Conservation (phyloP, 2,113 vertebrate genomes). For the Pipa parva region DNA sequence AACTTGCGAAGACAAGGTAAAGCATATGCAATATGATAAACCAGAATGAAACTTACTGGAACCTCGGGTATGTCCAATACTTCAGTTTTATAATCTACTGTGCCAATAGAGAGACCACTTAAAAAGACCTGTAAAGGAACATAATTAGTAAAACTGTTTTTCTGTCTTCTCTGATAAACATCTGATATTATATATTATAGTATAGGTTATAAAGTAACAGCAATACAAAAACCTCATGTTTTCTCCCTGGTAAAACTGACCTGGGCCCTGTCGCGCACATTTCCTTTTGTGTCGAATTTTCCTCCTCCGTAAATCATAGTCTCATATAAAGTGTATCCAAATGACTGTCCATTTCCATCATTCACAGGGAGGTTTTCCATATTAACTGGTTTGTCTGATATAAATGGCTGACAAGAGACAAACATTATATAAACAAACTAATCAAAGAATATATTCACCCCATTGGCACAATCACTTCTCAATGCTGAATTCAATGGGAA, state of each 20-base stretch:
- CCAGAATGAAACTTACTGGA: slow-evolving; percentile 81
- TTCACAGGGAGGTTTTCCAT: slow-evolving; percentile 90
- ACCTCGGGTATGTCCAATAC: slow-evolving; percentile 73
- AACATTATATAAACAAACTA: neutral
- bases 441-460: too few species aligned
- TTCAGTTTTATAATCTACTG: slow-evolving; percentile 69
- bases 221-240: too few species aligned
- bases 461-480: too few species aligned
- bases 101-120: slow-evolving; percentile 77
- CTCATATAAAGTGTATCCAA: slow-evolving; percentile 89
- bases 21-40: too few species aligned
- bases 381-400: slow-evolving; percentile 69
- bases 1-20: too few species aligned
- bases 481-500: too few species aligned
- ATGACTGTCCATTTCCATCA: slow-evolving; percentile 75
- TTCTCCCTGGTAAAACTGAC: slow-evolving; percentile 66
- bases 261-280: slow-evolving; percentile 79
- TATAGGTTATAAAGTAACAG: too few species aligned
- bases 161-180: too few species aligned
- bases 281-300: slow-evolving; percentile 63
- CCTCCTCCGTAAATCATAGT: slow-evolving; percentile 74
- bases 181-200: too few species aligned
- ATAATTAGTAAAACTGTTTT: neutral
- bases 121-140: slow-evolving; percentile 79
- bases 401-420: slow-evolving; percentile 72